A percentile compares a stretch with the other conserved stretches of the same genome.
phyloP scores from a whole-genome alignment of 2,888 invertebrate genomes.

The Caenorhabditis virilis region DNA sequence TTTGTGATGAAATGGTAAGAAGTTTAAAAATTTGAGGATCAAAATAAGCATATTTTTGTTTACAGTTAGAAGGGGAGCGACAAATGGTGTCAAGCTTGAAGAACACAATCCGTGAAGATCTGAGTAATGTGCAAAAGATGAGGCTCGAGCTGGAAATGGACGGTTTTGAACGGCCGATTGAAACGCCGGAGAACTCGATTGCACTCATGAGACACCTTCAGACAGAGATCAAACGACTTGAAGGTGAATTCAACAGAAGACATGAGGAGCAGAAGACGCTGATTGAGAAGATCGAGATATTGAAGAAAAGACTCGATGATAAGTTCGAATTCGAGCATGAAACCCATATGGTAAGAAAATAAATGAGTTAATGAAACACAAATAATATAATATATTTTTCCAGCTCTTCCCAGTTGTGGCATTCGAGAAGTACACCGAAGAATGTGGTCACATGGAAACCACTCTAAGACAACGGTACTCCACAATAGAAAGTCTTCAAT shows the following conservation, averaged over 20 bases:
- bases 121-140: conserved; percentile 17
- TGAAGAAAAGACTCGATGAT: conserved; percentile 15
- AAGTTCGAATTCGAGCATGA: conserved; percentile 25
- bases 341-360: conserved; percentile 8
- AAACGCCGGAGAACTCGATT: conserved; percentile 23
- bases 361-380: no score
- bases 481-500: conserved; percentile 12
- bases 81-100: conserved; percentile 24
- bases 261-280: conserved; percentile 24
- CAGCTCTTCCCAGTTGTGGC: conserved; percentile 20
- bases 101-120: conserved; percentile 14
- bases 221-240: conserved; percentile 19
- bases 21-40: no score
- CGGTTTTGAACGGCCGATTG: conserved; percentile 10
- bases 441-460: conserved; percentile 23
- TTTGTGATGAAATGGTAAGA: conserved; percentile 37
- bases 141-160: conserved; percentile 24
- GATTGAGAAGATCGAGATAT: conserved; percentile 14
- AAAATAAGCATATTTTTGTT: background rate
- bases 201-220: conserved; percentile 21
- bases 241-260: conserved; percentile 17
- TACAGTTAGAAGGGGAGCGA: conserved; percentile 21
- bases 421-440: conserved; percentile 10
- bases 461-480: conserved; percentile 8
- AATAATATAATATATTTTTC: no score